phyloP scores from a whole-genome alignment of 2,113 vertebrate genomes.

The Cyprinodon brontotheroides region DNA sequence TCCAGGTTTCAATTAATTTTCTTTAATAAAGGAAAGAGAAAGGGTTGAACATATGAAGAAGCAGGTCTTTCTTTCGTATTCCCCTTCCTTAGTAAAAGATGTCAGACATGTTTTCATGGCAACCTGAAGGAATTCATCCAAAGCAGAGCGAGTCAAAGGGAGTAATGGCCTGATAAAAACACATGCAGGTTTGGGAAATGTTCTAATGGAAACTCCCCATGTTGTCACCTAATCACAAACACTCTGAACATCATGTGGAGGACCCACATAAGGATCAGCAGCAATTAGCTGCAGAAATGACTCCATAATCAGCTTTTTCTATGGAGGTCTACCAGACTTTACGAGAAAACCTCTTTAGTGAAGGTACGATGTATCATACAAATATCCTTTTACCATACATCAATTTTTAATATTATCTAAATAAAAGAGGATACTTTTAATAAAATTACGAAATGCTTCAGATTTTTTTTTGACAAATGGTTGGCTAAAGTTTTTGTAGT shows the following conservation, averaged over 20 bases:
- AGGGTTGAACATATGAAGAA: background rate
- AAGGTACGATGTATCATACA: background rate
- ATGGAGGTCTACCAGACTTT: background rate
- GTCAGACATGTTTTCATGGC: background rate
- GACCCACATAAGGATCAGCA: background rate
- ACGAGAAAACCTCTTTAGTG: background rate
- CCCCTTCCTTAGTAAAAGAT: background rate
- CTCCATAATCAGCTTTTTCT: background rate
- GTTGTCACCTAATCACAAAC: background rate
- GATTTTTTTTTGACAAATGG: no score
- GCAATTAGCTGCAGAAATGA: background rate
- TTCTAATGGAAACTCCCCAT: background rate
- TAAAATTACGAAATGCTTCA: no score
- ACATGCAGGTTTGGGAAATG: background rate
- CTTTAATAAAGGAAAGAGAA: background rate
- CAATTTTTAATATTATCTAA: background rate
- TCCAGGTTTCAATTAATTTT: constrained; percentile 6
- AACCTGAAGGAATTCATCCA: background rate
- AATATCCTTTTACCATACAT: background rate
- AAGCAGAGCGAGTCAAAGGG: background rate
- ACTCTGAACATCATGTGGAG: background rate
- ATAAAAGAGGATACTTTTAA: background rate
- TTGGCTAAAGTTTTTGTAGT: no score
- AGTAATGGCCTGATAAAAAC: background rate
- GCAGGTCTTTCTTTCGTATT: background rate